Evolutionary conservation across 2,888 invertebrate genomes (phyloP), one percentile per base, ranked within the genome.

Genomic region (Oscheius onirici): DNA sequence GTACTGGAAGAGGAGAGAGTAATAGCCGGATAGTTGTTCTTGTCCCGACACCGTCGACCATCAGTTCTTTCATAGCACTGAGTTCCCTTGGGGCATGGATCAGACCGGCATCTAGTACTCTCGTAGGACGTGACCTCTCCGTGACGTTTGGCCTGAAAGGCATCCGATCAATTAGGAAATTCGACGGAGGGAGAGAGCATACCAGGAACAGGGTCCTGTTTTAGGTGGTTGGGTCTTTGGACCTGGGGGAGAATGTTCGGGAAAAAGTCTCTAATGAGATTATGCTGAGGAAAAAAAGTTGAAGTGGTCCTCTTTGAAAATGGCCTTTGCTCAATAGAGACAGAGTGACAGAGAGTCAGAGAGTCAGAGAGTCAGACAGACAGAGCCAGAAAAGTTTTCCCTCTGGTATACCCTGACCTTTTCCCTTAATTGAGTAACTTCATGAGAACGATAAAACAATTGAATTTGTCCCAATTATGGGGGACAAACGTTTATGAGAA

Each of bases 131-230:
- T 49, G 49, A 63, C 49, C 20, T n/a, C 24, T 15, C 49, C 63
- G 28, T 63, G 63, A 63, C 63, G 63, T 17, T 24, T 63, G n/a
- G 46, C 34, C 63, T 63, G 60, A 20, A 63, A 63, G 17, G 8
- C 34, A 41, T 58, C 58, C 58, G 58, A 58, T 58, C 20, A 20
- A 58, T 58, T 41, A 58, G 58, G 58, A 58, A 58, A 24, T 58
- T 43, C 13, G 26, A 13, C 13, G 52, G 6, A 49, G 20, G 5
- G 20, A 20, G 10, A 49, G n/a, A 28, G 13, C 22, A 22, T 22
- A 22, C 17, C 13, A 13, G 52, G 52, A 17, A 52, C 52, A 22
- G 52, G 52, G 52, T 20, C 13, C 0, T 46, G 46, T 10, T 46
- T 46, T 46, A 15, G 46, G 13, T 3, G 3, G 3, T 46, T 46